Evolutionary conservation across 2,113 vertebrate species (phyloP).

Genomic region (Xerus inauris): DNA sequence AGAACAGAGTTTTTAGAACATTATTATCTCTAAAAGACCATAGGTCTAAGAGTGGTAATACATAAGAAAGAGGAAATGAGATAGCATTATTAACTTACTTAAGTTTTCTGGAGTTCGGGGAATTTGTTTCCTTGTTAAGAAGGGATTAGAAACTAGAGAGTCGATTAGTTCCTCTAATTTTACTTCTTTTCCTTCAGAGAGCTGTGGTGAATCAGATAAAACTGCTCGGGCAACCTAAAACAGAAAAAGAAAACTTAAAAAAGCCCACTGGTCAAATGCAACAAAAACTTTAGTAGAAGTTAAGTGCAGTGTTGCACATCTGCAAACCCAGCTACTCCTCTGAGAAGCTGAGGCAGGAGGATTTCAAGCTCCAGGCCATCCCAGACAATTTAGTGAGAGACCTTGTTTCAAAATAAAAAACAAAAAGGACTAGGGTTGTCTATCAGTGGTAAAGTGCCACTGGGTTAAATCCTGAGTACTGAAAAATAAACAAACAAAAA

Average conservation of each 20-base stretch:
- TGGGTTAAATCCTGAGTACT: background rate
- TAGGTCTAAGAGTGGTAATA: background rate
- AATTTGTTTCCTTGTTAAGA: slow-evolving; percentile 90
- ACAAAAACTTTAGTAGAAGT: background rate
- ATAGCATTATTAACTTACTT: slow-evolving; percentile 86
- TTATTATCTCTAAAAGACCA: background rate
- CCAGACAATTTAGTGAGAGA: background rate
- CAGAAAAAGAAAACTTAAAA: slow-evolving; percentile 47
- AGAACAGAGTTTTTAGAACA: slow-evolving; percentile 4
- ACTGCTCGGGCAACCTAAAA: slow-evolving; percentile 91
- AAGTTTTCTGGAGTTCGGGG: slow-evolving; percentile 93
- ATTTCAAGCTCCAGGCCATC: background rate
- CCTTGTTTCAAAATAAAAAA: background rate
- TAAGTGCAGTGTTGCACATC: too few species aligned
- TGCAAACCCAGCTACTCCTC: background rate
- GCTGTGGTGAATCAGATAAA: slow-evolving; percentile 76
- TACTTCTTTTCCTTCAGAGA: slow-evolving; percentile 69
- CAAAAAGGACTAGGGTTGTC: background rate
- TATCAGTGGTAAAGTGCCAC: background rate
- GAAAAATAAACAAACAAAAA: too few species aligned
- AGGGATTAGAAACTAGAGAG: slow-evolving; percentile 87
- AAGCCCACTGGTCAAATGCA: background rate
- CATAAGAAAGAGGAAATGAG: background rate
- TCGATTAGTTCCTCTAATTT: slow-evolving; percentile 86
- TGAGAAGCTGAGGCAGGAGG: background rate